Percentiles rank a stretch among this genome's conserved stretches.
Evolutionary conservation across 2,888 invertebrate genomes (phyloP).

Genomic region (Drosophila prostipennis): DNA sequence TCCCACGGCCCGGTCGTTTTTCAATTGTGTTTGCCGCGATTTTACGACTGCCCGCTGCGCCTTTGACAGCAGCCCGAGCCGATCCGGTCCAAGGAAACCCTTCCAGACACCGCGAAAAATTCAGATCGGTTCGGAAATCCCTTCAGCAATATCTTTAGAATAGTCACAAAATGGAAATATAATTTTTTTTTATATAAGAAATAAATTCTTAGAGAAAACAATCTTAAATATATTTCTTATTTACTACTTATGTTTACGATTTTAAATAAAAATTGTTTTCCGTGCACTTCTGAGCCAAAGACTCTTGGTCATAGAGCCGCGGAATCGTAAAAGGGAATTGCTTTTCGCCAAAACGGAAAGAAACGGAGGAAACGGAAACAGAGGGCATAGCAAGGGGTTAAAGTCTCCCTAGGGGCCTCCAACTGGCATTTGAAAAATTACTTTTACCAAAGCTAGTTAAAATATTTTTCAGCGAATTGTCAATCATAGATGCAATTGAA

Average conservation of each 20-base stretch:
- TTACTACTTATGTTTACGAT: no score
- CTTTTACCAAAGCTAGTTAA: constrained; percentile 12
- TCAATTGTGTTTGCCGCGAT: constrained; percentile 74
- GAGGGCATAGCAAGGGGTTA: constrained; percentile 1
- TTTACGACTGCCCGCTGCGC: constrained; percentile 69
- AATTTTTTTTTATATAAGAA: no score
- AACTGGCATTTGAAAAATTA: constrained; percentile 19
- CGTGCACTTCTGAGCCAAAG: neutral
- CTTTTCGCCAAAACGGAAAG: constrained; percentile 16
- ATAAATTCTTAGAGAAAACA: no score
- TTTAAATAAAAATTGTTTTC: neutral
- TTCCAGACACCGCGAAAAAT: neutral
- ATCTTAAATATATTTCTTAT: no score
- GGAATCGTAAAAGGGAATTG: constrained; percentile 20
- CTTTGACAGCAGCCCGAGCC: constrained; percentile 67
- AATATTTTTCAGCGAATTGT: constrained; percentile 12
- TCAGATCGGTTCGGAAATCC: no score
- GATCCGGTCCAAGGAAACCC: constrained; percentile 27
- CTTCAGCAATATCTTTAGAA: no score
- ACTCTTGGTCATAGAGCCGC: neutral
- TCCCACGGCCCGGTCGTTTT: constrained; percentile 46
- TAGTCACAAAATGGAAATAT: no score
- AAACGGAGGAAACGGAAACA: constrained; percentile 10
- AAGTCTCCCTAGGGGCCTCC: constrained; percentile 18
- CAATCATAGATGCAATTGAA: neutral